These are phyloP conservation scores for Cotesia chilonis DNA, from an alignment of 1,140 invertebrate genomes.

Conservation along the genomic window DNA sequence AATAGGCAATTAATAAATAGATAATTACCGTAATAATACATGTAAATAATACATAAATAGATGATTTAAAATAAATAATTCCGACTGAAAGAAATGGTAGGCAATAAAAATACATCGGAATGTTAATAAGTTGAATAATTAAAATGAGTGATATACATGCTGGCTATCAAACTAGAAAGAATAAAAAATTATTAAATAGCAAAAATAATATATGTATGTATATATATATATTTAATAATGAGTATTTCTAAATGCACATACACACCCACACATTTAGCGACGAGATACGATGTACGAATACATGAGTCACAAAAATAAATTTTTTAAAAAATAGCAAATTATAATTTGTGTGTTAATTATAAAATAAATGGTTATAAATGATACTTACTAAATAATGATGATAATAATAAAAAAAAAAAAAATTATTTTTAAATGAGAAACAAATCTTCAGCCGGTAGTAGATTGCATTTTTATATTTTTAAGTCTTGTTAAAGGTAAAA, in stretches of 20 bases:
- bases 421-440: neutral
- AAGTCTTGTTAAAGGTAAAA: conserved; percentile 44
- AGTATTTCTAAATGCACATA: conserved; percentile 16
- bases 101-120: neutral
- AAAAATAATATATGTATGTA: conserved; percentile 1
- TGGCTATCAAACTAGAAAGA: neutral
- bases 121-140: neutral
- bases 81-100: no score
- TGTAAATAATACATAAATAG: no score
- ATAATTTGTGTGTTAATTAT: neutral
- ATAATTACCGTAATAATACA: neutral
- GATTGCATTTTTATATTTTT: conserved; percentile 38
- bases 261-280: conserved; percentile 37
- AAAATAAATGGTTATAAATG: neutral
- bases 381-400: conserved; percentile 7
- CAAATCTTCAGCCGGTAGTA: conserved; percentile 25
- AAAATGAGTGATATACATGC: neutral
- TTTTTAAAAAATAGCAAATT: conserved; percentile 19
- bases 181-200: conserved; percentile 27
- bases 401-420: conserved; percentile 6
- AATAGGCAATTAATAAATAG: neutral
- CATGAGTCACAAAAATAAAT: conserved; percentile 38
- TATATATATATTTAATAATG: neutral
- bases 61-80: no score
- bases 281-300: conserved; percentile 19